These are phyloP conservation scores for Atta cephalotes DNA, from an alignment of 1,140 invertebrate species.

Conservation along the genomic window DNA sequence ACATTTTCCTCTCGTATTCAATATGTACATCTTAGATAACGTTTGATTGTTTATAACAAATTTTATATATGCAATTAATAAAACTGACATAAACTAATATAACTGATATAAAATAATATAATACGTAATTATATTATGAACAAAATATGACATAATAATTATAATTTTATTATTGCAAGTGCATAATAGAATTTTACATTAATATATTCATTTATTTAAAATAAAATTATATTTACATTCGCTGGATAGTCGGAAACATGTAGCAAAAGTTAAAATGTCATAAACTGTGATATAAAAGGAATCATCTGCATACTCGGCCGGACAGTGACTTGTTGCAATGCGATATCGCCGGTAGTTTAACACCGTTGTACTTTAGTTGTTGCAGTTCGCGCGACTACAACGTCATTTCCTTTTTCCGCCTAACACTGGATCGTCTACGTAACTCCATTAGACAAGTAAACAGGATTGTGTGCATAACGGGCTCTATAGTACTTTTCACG, in stretches of 20 bases:
- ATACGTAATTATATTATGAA: not conserved
- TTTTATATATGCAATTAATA: not conserved
- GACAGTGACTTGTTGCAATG: conserved; percentile 37
- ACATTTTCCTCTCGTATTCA: too few species aligned
- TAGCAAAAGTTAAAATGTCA: not conserved
- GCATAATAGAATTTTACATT: not conserved
- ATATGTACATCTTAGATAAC: too few species aligned
- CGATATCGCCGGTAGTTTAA: conserved; percentile 32
- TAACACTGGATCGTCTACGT: conserved; percentile 27
- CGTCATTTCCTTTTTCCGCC: conserved; percentile 57
- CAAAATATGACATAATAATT: not conserved
- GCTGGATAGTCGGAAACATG: not conserved
- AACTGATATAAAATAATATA: not conserved
- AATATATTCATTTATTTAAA: not conserved
- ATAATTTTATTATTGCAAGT: conserved; percentile 9
- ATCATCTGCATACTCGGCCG: not conserved
- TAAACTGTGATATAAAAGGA: not conserved
- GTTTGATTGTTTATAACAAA: too few species aligned
- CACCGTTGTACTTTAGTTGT: conserved; percentile 39
- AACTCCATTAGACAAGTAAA: conserved; percentile 51
- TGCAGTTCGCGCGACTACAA: conserved; percentile 30
- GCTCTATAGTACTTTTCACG: conserved; percentile 13
- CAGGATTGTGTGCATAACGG: conserved; percentile 27
- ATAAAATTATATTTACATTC: too few species aligned
- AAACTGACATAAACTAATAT: not conserved